Conservation (phyloP, 2,797 vertebrate genomes). For the Lerista edwardsae region DNA sequence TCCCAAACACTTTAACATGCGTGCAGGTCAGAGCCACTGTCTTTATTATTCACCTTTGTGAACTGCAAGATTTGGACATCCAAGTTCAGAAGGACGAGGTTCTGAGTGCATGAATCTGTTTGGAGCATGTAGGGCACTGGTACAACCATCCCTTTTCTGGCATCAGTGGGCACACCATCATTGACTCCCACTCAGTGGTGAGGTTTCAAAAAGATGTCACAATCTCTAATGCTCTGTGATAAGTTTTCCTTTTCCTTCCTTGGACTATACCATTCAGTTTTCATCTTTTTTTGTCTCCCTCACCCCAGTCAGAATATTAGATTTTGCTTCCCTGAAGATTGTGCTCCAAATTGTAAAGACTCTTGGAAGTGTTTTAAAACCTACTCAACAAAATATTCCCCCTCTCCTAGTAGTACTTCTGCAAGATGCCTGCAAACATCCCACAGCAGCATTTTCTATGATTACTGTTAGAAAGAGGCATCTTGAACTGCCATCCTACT, state of each 20-base stretch:
- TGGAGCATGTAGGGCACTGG: not conserved
- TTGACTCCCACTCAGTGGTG: too few species aligned
- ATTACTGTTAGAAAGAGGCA: slow-evolving; percentile 4
- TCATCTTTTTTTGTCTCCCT: not conserved
- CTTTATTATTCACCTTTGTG: not conserved
- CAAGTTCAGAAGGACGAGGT: not conserved
- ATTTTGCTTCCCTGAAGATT: not conserved
- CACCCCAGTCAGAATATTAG: not conserved
- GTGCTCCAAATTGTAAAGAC: not conserved
- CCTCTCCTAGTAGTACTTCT: not conserved
- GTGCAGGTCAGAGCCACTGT: not conserved
- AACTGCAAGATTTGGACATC: not conserved
- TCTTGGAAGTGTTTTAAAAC: fast-evolving
- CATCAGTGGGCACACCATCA: not conserved
- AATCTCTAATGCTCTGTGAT: not conserved
- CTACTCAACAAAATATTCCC: not conserved
- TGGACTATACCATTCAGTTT: not conserved
- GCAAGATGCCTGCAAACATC: not conserved
- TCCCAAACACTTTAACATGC: too few species aligned
- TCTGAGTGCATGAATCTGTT: not conserved
- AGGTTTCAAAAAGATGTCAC: not conserved
- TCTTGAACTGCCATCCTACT: slow-evolving; percentile 6
- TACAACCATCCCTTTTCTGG: not conserved
- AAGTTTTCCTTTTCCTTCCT: not conserved
- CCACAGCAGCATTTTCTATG: not conserved